Evolutionary conservation across 2,888 invertebrate genomes (phyloP), one percentile per base, ranked within the genome.

Genomic region (Melolontha melolontha): DNA sequence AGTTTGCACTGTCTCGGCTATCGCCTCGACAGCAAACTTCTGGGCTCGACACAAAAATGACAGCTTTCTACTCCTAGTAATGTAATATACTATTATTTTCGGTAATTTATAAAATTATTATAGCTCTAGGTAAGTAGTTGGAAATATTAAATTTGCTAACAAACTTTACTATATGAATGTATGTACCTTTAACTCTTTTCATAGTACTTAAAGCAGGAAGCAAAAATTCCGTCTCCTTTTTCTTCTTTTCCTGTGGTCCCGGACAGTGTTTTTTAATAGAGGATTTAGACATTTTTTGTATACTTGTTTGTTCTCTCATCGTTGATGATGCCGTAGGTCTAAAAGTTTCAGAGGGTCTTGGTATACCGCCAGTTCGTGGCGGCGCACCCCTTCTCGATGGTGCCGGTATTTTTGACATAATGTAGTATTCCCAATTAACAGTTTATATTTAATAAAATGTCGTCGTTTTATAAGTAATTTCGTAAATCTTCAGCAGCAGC

Each of bases 141-240:
- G 4, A 22, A 22, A 22, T 1, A 22, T 1, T 22, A 22, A 4
- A 2, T 22, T 22, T 2, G 22, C 22, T 2, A 22, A 4, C 4
- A 22, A 22, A 22, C 4, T 22, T 22, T 22, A 4, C 22, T 4
- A 22, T 22, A 22, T 1, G n/a, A n/a, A 52, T 17, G 17, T 29
- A 5, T 2, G 12, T 52, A 57, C 55, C 50, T 52, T 40, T 57
- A 12, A n/a, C 16, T 42, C 29, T 14, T 59, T 50, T 65, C n/a
- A 51, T 29, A 22, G 57, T 51, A 50, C 68, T 68, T 14, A 68
- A 39, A 6, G 68, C 41, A 27, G 68, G 68, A 10, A 68, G 29
- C 2, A 41, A 29, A n/a, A 41, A 63, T 7, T 62, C 64, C 40
- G 12, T 34, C 39, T 29, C 34, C 42, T 59, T 64, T 44, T 22